A percentile compares a stretch with the other conserved stretches of the same genome.
Conservation (phyloP, 2,888 invertebrate species). For the Rugalucina vietnamica region DNA sequence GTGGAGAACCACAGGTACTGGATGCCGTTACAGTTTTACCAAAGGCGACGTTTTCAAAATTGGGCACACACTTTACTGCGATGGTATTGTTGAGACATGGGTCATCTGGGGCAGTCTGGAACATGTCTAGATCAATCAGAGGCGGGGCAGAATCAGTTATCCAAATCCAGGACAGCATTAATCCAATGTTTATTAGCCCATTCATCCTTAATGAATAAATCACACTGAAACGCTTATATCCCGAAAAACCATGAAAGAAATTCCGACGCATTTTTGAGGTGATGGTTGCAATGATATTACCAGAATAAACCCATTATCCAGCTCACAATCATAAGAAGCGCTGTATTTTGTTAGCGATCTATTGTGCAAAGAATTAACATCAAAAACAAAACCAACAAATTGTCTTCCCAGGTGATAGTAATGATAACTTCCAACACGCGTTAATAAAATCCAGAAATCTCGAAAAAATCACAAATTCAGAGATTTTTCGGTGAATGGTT, state of each 20-base stretch:
- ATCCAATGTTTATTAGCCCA: constrained; percentile 6
- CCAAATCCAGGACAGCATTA: constrained; percentile 22
- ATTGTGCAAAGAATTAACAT: constrained; percentile 10
- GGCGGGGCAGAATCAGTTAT: constrained; percentile 18
- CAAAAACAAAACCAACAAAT: constrained; percentile 13
- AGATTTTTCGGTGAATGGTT: background rate
- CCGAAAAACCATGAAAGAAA: background rate
- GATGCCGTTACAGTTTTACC: constrained; percentile 92
- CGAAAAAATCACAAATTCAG: background rate
- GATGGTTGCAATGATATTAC: background rate
- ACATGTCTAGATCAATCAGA: constrained; percentile 57
- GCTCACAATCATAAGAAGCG: background rate
- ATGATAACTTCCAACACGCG: constrained; percentile 1
- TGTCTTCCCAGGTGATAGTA: background rate
- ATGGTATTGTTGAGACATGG: constrained; percentile 51
- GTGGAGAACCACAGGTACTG: constrained; percentile 94
- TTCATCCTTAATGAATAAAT: constrained; percentile 22
- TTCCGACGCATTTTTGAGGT: background rate
- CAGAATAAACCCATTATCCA: constrained; percentile 3
- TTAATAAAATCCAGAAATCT: constrained; percentile 7
- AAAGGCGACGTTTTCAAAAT: constrained; percentile 99
- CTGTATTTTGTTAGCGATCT: constrained; percentile 5
- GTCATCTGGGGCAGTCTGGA: constrained; percentile 54
- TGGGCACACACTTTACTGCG: constrained; percentile 92
- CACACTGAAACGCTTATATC: constrained; percentile 18